Percentiles rank a stretch among this genome's conserved stretches.
Conservation (phyloP, 1,140 invertebrate species). For the Pogonus chalceus region DNA sequence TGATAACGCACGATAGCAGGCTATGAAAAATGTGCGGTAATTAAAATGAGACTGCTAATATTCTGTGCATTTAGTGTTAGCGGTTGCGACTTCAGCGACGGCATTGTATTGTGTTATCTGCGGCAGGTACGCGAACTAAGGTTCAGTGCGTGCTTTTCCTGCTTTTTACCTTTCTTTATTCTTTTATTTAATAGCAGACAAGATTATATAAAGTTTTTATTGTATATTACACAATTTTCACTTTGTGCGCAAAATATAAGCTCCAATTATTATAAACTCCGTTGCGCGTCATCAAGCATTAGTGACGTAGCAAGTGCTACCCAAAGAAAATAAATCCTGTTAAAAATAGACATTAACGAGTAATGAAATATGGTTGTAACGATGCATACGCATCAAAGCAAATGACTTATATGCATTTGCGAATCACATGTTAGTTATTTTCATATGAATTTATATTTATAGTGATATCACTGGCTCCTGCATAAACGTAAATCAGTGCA, state of each 20-base stretch:
- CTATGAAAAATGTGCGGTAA: conserved; percentile 1
- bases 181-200: neutral
- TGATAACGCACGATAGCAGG: neutral
- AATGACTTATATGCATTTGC: too few species aligned
- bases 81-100: neutral
- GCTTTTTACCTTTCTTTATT: too few species aligned
- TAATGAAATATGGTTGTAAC: too few species aligned
- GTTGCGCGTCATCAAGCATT: too few species aligned
- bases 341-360: too few species aligned
- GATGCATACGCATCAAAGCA: too few species aligned
- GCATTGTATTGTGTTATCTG: neutral
- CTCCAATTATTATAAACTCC: too few species aligned
- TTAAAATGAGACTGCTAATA: neutral
- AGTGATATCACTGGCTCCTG: neutral
- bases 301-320: too few species aligned
- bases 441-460: neutral
- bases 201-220: neutral
- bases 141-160: too few species aligned
- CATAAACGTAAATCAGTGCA: neutral
- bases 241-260: too few species aligned
- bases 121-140: neutral
- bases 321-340: too few species aligned
- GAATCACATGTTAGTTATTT: neutral
- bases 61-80: neutral
- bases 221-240: too few species aligned